Evolutionary conservation across 2,888 invertebrate genomes (phyloP).

Genomic region (Tineola bisselliella): DNA sequence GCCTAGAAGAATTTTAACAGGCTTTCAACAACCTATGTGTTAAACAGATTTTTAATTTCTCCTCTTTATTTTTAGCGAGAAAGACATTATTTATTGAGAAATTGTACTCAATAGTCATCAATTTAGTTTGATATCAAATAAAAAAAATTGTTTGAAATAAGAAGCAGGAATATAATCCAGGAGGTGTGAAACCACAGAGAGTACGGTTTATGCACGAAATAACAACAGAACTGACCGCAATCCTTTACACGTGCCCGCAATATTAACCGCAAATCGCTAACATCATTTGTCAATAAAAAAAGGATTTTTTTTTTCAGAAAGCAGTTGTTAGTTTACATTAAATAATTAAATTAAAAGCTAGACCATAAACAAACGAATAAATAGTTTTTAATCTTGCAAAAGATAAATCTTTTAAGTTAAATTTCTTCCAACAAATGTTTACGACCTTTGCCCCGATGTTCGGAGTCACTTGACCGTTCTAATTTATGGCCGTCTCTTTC

Average conservation of each 20-base stretch:
- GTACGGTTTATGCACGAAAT: slow-evolving; percentile 49
- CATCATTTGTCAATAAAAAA: neutral
- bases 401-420: slow-evolving; percentile 8
- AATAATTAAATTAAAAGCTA: neutral
- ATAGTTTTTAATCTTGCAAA: neutral
- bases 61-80: no score
- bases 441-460: slow-evolving; percentile 29
- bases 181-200: slow-evolving; percentile 27
- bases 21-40: neutral
- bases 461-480: slow-evolving; percentile 56
- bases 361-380: no score
- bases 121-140: no score
- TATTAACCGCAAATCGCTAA: slow-evolving; percentile 17
- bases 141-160: no score
- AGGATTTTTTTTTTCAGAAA: no score
- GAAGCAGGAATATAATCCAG: no score
- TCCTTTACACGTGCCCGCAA: slow-evolving; percentile 31
- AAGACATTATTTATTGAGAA: no score
- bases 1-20: slow-evolving; percentile 11
- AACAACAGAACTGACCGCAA: slow-evolving; percentile 39
- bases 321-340: no score
- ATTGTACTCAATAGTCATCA: no score
- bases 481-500: slow-evolving; percentile 38
- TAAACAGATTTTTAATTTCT: neutral
- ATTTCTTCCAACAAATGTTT: slow-evolving; percentile 27